Evolutionary conservation across 2,113 vertebrate species (phyloP), one percentile per base, ranked within the genome.

Genomic region (Siphamia tubifer): DNA sequence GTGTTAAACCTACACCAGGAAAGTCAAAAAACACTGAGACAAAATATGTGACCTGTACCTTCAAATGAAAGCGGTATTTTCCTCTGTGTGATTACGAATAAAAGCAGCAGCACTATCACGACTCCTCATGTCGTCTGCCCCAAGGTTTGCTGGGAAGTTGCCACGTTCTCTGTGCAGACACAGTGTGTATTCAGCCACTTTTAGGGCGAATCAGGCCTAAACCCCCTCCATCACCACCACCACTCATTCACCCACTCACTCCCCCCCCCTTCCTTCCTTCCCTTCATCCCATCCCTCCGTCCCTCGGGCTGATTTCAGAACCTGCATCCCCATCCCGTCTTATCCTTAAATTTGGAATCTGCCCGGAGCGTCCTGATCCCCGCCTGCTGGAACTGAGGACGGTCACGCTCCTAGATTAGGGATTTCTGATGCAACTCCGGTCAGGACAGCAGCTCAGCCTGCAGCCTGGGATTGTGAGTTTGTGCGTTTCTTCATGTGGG

Each of bases 361-460:
- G 82, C 83, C 83, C 17, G 52, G 43, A 82, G 87, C 85, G 4
- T 38, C 71, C 74, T 84, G 72, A 82, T 86, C 83, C 83, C 73
- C 53, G 68, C 73, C 82, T 84, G 73, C 81, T 83, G 81, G 77
- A 85, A 76, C 80, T 81, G 81, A 83, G 80, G 79, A 63, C 48
- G 51, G 87, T 89, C 85, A 85, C 85, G 82, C 87, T 90, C 63
- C 71, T 56, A 77, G 80, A 87, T 87, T 76, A 84, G 68, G 87
- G 82, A 80, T 78, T 86, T 82, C 69, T 83, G 83, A 83, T 84
- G 83, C 81, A 73, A 60, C 76, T 76, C 58, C 9, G 45, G 57
- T 69, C 79, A 67, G 87, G 81, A 83, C 83, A 58, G 73, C 74
- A 67, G 70, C 76, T 80, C 79, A 84, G 67, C 75, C 80, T 28